Evolutionary conservation across 2,113 vertebrate species (phyloP).

Genomic region (Epinephelus moara): DNA sequence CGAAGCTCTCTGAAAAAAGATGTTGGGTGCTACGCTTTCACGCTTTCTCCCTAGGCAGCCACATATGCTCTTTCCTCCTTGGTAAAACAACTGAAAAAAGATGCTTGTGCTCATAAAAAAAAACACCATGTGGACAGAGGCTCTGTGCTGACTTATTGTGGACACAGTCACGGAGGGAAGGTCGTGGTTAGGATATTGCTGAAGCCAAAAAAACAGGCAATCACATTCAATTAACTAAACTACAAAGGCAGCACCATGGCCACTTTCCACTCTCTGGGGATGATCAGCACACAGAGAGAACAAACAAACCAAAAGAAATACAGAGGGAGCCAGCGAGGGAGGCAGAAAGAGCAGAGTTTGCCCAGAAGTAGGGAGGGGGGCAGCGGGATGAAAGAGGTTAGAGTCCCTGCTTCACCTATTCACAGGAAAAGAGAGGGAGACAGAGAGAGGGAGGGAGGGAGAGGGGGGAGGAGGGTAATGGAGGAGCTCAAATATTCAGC

Average conservation of each 20-base stretch:
- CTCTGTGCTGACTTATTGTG: not conserved
- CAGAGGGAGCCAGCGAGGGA: not conserved
- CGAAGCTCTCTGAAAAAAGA: too few relatives aligned
- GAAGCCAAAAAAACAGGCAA: slow-evolving; percentile 1
- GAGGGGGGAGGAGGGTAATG: not conserved
- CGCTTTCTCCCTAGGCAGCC: too few relatives aligned
- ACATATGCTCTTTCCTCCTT: too few relatives aligned
- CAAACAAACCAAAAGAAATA: not conserved
- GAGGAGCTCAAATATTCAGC: slow-evolving; percentile 40
- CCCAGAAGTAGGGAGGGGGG: slow-evolving; percentile 21
- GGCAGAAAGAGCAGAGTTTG: slow-evolving; percentile 16
- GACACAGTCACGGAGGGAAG: not conserved
- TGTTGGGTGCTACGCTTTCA: too few relatives aligned
- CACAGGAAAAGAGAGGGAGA: not conserved
- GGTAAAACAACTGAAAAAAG: too few relatives aligned
- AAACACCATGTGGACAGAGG: too few relatives aligned
- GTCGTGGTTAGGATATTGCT: not conserved
- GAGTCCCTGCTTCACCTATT: slow-evolving; percentile 33
- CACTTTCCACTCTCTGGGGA: not conserved
- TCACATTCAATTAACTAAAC: not conserved
- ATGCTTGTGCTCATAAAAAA: too few relatives aligned
- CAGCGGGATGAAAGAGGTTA: slow-evolving; percentile 2
- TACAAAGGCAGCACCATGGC: not conserved
- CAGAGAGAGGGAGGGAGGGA: not conserved
- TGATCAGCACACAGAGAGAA: slow-evolving; percentile 4